Base-by-base conservation (phyloP, 2,888 invertebrate genomes). In the Apomyelois bistriatella region DNA sequence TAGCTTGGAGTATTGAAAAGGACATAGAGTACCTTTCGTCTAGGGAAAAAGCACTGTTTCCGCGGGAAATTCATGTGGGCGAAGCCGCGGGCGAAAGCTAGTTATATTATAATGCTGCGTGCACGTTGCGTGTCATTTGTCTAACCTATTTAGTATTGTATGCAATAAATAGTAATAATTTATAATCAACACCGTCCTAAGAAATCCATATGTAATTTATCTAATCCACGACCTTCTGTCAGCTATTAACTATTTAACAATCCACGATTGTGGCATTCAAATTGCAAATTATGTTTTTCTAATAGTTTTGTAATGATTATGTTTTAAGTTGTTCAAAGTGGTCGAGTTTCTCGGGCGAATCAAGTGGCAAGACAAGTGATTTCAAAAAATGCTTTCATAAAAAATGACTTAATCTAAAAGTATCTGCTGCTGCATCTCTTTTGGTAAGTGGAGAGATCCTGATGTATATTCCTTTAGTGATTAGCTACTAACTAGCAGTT, bases 201-300 rank as follows among this genome's bases (percentile, higher is more conserved):
- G 69, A 74, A 78, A 78, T 75, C 76, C 73, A 78, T 76, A 71
- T 68, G 62, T 77, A 78, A 78, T 76, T 76, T 74, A 77, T 74
- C 71, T 72, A 70, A 73, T 67, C 58, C 58, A 41, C 65, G 70
- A 76, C 79, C 79, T 81, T 79, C 74, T 61, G 52, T 48, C 58
- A 54, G 51, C 64, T 61, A 70, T 73, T 79, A 76, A 77, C 79
- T 76, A 77, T 77, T 77, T 74, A 81, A 81, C 76, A 81, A 81
- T 81, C 73, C 74, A 71, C 76, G 68, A 79, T 78, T 77, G 79
- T 74, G 65, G 72, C 72, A 78, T 81, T 77, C 74, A 78, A 76
- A 78, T 77, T 66, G 80, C 74, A 66, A 76, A 76, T 75, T 69
- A 78, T 69, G 65, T 69, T 72, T 76, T 78, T 76, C 66, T 70